phyloP scores from a whole-genome alignment of 2,888 invertebrate genomes.

The Lasius fuliginosus region DNA sequence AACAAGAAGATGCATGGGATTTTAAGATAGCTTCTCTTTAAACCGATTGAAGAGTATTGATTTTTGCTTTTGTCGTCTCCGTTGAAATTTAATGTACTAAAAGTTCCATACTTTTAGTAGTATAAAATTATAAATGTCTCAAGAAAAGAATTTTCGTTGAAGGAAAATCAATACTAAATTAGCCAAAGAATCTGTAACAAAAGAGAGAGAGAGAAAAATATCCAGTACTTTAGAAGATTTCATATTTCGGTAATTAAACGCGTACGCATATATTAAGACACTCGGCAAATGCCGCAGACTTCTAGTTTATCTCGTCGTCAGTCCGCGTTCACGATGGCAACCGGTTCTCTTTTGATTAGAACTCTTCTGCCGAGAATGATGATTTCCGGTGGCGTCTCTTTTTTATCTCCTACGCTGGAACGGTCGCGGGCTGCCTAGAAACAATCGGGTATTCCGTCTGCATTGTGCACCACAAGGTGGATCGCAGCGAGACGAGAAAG shows the following conservation, averaged over 20 bases:
- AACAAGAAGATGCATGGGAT: not conserved
- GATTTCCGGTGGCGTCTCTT: constrained; percentile 84
- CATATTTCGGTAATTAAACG: not conserved
- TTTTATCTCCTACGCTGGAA: constrained; percentile 70
- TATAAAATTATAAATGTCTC: not conserved
- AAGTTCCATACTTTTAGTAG: not conserved
- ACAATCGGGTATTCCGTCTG: constrained; percentile 79
- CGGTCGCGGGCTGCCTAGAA: constrained; percentile 72
- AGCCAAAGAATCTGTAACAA: not conserved
- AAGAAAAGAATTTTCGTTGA: not conserved
- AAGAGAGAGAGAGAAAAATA: not conserved
- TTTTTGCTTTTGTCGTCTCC: not conserved
- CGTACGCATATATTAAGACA: not conserved
- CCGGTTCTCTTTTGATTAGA: constrained; percentile 80
- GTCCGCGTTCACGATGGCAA: constrained; percentile 63
- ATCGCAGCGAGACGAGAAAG: not conserved
- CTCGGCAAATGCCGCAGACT: not conserved
- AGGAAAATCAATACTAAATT: not conserved
- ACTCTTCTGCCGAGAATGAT: constrained; percentile 77
- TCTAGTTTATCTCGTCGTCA: constrained; percentile 72
- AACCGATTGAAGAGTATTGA: not conserved
- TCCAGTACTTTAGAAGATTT: not conserved
- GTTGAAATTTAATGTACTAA: not conserved
- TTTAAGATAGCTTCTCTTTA: not conserved
- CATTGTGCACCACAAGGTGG: constrained; percentile 70